Conservation (phyloP, 2,888 invertebrate genomes). For the Drosophila aldrichi region DNA sequence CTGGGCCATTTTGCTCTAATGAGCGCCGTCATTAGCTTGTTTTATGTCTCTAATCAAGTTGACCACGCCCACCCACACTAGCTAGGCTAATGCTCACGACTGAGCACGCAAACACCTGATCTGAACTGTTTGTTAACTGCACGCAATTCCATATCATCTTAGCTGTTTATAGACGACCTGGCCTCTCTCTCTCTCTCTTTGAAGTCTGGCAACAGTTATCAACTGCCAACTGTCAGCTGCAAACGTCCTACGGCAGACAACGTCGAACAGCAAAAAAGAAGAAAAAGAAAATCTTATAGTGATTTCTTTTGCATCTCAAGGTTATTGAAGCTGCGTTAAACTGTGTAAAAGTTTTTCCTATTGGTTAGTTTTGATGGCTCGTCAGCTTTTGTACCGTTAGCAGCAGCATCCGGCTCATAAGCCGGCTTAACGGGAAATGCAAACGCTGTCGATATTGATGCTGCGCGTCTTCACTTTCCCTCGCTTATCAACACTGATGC, state of each 20-base stretch:
- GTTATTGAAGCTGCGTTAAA: not conserved
- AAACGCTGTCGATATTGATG: slow-evolving; percentile 17
- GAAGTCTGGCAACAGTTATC: not conserved
- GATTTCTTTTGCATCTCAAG: not conserved
- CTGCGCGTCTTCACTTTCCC: slow-evolving; percentile 16
- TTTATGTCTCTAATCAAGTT: slow-evolving; percentile 74
- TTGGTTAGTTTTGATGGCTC: not conserved
- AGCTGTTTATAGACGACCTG: too few relatives aligned
- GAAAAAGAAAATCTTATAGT: too few relatives aligned
- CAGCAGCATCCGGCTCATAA: slow-evolving; percentile 14
- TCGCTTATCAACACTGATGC: slow-evolving; percentile 11
- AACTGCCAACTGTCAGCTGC: not conserved
- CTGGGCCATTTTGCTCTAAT: slow-evolving; percentile 44
- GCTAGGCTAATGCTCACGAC: too few relatives aligned
- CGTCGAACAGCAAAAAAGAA: too few relatives aligned
- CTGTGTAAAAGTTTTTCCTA: not conserved
- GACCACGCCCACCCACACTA: slow-evolving; percentile 44
- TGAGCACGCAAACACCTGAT: too few relatives aligned
- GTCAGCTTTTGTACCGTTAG: not conserved
- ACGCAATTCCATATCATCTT: too few relatives aligned
- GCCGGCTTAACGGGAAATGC: slow-evolving; percentile 15
- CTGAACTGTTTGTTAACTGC: too few relatives aligned
- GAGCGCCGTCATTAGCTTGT: slow-evolving; percentile 72
- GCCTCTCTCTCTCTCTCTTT: too few relatives aligned
- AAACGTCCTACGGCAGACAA: not conserved